A percentile compares a stretch with the other conserved stretches of the same genome.
Conservation (phyloP, 2,113 vertebrate species). For the Baryphthengus martii region DNA sequence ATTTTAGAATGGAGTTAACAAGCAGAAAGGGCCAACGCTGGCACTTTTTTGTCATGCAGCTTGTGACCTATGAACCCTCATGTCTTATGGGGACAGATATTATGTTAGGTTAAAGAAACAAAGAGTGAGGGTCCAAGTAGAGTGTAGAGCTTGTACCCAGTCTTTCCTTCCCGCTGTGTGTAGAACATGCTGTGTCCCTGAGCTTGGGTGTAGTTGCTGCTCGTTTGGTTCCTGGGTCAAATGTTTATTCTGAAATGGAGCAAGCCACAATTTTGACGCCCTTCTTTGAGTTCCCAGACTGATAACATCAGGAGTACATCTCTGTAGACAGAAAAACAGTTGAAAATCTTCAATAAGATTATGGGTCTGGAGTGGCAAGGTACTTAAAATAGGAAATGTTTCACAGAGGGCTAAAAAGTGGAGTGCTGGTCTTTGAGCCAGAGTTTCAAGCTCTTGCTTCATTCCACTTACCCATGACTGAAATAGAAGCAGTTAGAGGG, state of each 20-base stretch:
- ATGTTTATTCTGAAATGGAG: not conserved
- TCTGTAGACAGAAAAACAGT: not conserved
- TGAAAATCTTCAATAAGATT: not conserved
- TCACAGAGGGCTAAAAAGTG: not conserved
- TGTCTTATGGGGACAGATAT: not conserved
- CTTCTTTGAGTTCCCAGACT: not conserved
- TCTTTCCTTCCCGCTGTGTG: not conserved
- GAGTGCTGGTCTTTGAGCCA: not conserved
- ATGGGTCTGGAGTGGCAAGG: not conserved
- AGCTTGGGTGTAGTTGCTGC: not conserved
- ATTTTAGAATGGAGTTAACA: not conserved
- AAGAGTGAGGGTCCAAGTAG: not conserved
- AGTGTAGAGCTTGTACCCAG: not conserved
- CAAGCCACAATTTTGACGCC: not conserved
- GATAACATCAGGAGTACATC: not conserved
- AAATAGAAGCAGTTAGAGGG: not conserved
- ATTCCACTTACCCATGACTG: not conserved
- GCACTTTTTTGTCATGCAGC: not conserved
- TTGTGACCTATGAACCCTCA: not conserved
- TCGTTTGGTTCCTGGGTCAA: not conserved
- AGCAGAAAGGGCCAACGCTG: not conserved
- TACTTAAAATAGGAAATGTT: not conserved
- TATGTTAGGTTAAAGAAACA: not conserved
- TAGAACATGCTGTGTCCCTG: not conserved
- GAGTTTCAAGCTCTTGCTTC: not conserved